Conservation (phyloP, 2,888 invertebrate species). For the Diadromus collaris region DNA sequence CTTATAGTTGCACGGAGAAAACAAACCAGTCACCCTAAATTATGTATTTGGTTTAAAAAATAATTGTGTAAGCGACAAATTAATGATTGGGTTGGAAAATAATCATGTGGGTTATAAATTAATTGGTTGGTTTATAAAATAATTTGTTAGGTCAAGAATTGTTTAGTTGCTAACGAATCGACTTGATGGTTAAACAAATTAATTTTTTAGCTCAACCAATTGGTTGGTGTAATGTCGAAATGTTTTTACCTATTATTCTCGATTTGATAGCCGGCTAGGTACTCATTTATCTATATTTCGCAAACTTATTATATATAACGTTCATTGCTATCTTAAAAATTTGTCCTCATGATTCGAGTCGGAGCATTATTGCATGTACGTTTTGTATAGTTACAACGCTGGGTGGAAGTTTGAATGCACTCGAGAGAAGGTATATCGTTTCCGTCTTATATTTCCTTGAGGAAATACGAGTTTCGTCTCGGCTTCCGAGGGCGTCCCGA, state of each 20-base stretch:
- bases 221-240: too few relatives aligned
- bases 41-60: too few relatives aligned
- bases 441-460: constrained; percentile 7
- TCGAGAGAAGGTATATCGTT: not conserved
- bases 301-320: not conserved
- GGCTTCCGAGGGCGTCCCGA: constrained; percentile 1
- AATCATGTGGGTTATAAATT: too few relatives aligned
- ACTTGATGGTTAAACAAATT: too few relatives aligned
- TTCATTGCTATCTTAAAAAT: not conserved
- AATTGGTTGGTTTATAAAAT: not conserved
- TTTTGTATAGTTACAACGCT: not conserved
- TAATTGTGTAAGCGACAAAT: too few relatives aligned
- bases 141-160: too few relatives aligned
- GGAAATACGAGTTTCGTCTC: not conserved
- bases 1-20: not conserved
- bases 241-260: not conserved
- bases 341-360: not conserved
- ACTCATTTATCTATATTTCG: not conserved
- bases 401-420: not conserved
- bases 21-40: not conserved
- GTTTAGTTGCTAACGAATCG: too few relatives aligned
- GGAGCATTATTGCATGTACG: not conserved
- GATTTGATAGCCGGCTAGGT: not conserved
- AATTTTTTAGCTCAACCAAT: too few relatives aligned
- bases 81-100: too few relatives aligned